phyloP scores from a whole-genome alignment of 2,888 invertebrate genomes.

The Philonicus albiceps region DNA sequence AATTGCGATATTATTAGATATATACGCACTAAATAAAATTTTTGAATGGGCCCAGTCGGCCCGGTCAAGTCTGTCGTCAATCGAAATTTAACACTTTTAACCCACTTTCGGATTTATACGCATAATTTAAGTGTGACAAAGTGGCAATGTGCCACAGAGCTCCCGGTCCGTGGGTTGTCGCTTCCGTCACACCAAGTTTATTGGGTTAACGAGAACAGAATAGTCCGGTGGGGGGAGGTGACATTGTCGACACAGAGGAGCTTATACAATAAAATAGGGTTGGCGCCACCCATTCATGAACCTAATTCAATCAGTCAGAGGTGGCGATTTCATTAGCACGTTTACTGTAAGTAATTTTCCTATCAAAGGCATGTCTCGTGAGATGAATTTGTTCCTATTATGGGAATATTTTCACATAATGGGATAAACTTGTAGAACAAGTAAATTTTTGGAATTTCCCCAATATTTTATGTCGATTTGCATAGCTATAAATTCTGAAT shows the following conservation, averaged over 20 bases:
- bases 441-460: neutral
- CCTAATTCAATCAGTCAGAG: neutral
- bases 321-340: neutral
- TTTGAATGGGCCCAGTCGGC: neutral
- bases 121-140: neutral
- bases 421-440: neutral
- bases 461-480: neutral
- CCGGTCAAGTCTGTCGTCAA: neutral
- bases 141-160: neutral
- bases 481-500: neutral
- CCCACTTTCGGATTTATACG: neutral
- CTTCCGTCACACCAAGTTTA: neutral
- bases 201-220: neutral
- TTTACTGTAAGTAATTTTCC: neutral
- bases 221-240: neutral
- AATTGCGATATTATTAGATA: neutral
- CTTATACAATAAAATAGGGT: neutral
- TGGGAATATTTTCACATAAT: neutral
- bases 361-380: neutral
- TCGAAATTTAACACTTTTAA: neutral
- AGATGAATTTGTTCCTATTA: neutral
- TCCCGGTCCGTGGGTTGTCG: neutral
- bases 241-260: no score
- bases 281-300: neutral
- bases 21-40: neutral